Conservation (phyloP, 2,888 invertebrate genomes). For the Lasioglossum lativentre region DNA sequence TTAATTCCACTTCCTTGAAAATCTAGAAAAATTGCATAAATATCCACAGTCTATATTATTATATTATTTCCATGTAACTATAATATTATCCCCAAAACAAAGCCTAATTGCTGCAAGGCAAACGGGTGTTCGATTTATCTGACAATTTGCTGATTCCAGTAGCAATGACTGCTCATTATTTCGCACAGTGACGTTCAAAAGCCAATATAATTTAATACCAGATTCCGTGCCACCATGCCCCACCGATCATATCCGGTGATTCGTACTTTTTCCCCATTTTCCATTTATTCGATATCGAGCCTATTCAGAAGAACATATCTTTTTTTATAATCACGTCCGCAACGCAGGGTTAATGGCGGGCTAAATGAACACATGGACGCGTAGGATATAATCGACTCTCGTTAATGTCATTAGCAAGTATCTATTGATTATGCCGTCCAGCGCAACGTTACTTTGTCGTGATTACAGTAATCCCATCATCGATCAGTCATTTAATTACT, state of each 20-base stretch:
- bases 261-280: not conserved
- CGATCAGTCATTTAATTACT: constrained; percentile 78
- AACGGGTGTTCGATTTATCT: not conserved
- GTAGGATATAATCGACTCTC: constrained; percentile 70
- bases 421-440: constrained; percentile 76
- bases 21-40: too few species aligned
- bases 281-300: not conserved
- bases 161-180: not conserved
- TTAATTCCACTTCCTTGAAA: too few species aligned
- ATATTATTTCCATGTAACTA: too few species aligned
- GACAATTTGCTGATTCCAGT: not conserved
- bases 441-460: constrained; percentile 75
- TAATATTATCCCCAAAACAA: not conserved
- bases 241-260: not conserved
- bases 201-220: not conserved
- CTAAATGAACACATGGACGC: constrained; percentile 60
- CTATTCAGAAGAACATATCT: not conserved
- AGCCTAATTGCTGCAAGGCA: not conserved
- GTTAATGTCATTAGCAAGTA: constrained; percentile 73
- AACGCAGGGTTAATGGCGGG: constrained; percentile 54
- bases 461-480: constrained; percentile 77
- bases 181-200: not conserved
- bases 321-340: constrained; percentile 39
- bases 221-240: not conserved
- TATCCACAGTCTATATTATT: too few species aligned